Evolutionary conservation across 2,888 invertebrate species (phyloP), one percentile per base, ranked within the genome.

Genomic region (Callyntrura guangdongensis): DNA sequence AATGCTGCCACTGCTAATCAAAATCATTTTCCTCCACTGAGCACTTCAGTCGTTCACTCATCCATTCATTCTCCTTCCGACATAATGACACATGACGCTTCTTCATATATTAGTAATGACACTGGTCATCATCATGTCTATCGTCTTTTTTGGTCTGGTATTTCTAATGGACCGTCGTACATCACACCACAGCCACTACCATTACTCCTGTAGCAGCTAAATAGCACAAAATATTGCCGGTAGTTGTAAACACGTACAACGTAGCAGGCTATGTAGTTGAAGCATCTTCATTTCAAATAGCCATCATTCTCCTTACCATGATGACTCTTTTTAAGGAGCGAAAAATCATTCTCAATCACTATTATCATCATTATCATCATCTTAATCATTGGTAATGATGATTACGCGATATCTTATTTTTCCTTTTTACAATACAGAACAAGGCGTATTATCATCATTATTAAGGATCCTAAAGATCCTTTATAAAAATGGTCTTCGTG

Each of bases 311-410:
- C 67, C 72, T 82, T 81, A 82, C 82, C 72, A 86, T 90, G 90
- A 86, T 90, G 27, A 79, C 27, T 77, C 86, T 90, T 81, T 86
- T 86, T 86, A 90, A 90, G 85, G 81, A 90, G 77, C 81, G 82
- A 86, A 89, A 36, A 86, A 84, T 64, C 83, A 82, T 89, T 56
- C 49, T 89, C 77, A 74, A 89, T 89, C 77, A 53, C 74, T 47
- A 77, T 87, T 56, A 47, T 88, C 89, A 77, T 89, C 49, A 27
- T 61, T 27, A 83, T 72, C 61, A 82, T 82, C 81, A 82, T 69
- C 45, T 59, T 88, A 64, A 88, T 88, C 88, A 88, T 88, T 61
- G 81, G 56, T 82, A 69, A 88, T 56, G 88, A 89, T 89, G 85
- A 89, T 89, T 89, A 84, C 89, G 45, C 45, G 82, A 88, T 53